Evolutionary conservation across 2,797 vertebrate species (phyloP).

Genomic region (Okamejei kenojei): DNA sequence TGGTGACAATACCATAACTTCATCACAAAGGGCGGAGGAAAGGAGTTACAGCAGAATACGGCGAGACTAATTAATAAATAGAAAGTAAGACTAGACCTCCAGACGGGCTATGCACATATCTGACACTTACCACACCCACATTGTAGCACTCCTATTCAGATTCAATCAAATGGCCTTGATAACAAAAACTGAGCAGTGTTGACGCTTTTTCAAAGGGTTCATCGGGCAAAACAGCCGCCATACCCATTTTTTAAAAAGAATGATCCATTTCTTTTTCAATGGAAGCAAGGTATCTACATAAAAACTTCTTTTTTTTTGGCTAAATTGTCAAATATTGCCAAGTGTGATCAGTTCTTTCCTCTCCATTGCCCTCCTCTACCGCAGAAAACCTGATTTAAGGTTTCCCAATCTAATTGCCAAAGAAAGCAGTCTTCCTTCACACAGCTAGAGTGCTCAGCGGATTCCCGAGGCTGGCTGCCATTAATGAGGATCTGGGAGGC

Average conservation of each 20-base stretch:
- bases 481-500: not conserved
- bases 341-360: not conserved
- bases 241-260: not conserved
- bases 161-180: constrained; percentile 46
- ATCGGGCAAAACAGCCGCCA: constrained; percentile 13
- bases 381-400: not conserved
- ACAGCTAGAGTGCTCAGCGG: not conserved
- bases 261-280: not conserved
- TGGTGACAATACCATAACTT: constrained; percentile 28
- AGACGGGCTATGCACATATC: not conserved
- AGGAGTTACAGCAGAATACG: not conserved
- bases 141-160: not conserved
- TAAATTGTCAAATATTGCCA: not conserved
- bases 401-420: not conserved
- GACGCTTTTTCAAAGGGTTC: constrained; percentile 56
- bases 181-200: constrained; percentile 62
- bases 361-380: not conserved
- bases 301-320: not conserved
- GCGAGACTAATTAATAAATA: constrained; percentile 20
- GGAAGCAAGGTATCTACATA: not conserved
- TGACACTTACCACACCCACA: constrained; percentile 32
- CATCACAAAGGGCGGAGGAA: not conserved
- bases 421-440: not conserved
- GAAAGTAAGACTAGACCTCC: constrained; percentile 9
- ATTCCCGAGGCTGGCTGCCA: not conserved